These are phyloP conservation scores for Plotosus lineatus DNA, from an alignment of 2,113 vertebrate genomes.

Conservation along the genomic window DNA sequence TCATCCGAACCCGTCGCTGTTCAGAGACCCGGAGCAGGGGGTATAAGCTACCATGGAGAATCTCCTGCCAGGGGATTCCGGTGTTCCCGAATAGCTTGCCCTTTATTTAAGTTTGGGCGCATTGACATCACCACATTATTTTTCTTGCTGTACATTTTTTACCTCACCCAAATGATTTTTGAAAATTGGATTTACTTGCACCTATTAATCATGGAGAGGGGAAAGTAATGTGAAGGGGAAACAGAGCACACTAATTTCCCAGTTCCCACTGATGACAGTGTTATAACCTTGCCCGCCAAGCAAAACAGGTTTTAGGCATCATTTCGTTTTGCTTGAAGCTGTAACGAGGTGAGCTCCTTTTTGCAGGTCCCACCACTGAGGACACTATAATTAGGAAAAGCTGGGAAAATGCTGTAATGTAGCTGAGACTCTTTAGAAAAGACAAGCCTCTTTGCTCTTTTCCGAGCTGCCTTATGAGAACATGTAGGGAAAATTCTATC, in stretches of 20 bases:
- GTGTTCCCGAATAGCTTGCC: conserved; percentile 25
- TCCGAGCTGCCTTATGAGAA: background rate
- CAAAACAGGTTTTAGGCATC: conserved; percentile 48
- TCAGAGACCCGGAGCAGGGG: conserved; percentile 32
- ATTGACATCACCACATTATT: conserved; percentile 32
- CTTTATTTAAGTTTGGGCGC: conserved; percentile 45
- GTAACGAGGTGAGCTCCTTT: conserved; percentile 25
- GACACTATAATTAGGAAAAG: conserved; percentile 30
- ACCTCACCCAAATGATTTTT: conserved; percentile 41
- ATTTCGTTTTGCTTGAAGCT: conserved; percentile 40
- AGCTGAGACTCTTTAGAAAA: background rate
- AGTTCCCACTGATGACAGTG: conserved; percentile 46
- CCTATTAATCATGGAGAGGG: conserved; percentile 47
- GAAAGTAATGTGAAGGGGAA: conserved; percentile 47
- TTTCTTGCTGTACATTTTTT: conserved; percentile 39
- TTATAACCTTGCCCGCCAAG: conserved; percentile 40
- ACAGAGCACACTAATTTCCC: conserved; percentile 47
- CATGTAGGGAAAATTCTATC: background rate
- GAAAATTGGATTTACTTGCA: conserved; percentile 47
- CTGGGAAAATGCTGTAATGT: conserved; percentile 4
- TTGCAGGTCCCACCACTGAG: conserved; percentile 15
- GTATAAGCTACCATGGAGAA: conserved; percentile 26
- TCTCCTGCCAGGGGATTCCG: conserved; percentile 11
- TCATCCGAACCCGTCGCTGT: conserved; percentile 12
- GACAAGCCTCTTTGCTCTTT: background rate